Conservation (phyloP, 2,113 vertebrate genomes). For the Polypterus bichir region DNA sequence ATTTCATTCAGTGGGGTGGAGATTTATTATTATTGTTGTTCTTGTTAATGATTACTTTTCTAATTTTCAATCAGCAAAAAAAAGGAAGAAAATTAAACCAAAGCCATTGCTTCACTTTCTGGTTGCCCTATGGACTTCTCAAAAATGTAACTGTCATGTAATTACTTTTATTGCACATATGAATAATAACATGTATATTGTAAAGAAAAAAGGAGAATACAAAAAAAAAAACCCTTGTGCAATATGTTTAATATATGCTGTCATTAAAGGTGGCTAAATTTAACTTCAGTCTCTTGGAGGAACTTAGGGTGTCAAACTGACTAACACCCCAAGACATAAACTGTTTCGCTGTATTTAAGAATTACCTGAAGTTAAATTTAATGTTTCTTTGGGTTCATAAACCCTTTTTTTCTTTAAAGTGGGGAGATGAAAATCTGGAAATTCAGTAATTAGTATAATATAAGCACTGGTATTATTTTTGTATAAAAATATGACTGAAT, state of each 20-base stretch:
- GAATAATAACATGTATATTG: constrained; percentile 22
- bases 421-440: constrained; percentile 32
- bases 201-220: constrained; percentile 22
- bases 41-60: neutral
- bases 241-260: constrained; percentile 20
- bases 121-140: neutral
- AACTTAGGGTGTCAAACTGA: too few species aligned
- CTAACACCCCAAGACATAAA: too few species aligned
- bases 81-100: constrained; percentile 4
- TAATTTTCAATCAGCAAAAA: neutral
- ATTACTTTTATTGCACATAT: constrained; percentile 18
- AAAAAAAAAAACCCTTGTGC: constrained; percentile 21
- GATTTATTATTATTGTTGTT: too few species aligned
- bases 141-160: constrained; percentile 6
- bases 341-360: neutral
- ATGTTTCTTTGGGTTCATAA: neutral
- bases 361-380: constrained; percentile 1
- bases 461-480: constrained; percentile 65
- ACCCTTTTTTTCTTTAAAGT: neutral
- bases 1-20: too few species aligned
- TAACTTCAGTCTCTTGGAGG: constrained; percentile 16
- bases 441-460: constrained; percentile 50
- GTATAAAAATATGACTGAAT: constrained; percentile 51
- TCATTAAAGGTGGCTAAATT: constrained; percentile 13
- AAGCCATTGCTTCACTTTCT: constrained; percentile 12